Conservation (phyloP, 2,113 vertebrate genomes). For the Turnix velox region DNA sequence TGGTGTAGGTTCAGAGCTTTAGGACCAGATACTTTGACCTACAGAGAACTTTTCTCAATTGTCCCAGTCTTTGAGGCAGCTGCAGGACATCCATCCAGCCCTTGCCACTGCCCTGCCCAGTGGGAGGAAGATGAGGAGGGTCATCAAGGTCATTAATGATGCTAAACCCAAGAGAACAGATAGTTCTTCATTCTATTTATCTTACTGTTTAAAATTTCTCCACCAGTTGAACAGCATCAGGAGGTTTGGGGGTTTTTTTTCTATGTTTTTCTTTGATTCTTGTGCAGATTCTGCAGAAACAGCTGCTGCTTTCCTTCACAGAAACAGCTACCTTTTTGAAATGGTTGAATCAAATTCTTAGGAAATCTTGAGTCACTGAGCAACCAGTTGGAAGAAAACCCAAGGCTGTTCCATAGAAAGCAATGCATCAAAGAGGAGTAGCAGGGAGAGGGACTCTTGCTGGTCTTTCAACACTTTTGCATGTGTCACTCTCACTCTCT, state of each 20-base stretch:
- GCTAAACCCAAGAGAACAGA: neutral
- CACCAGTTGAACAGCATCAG: neutral
- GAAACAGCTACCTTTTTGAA: neutral
- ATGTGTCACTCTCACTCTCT: neutral
- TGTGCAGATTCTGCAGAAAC: neutral
- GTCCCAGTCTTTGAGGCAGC: neutral
- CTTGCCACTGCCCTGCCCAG: neutral
- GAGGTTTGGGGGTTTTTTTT: neutral
- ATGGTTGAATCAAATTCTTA: neutral
- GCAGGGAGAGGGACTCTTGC: neutral
- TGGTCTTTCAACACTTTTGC: neutral
- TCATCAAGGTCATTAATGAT: neutral
- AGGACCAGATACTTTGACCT: neutral
- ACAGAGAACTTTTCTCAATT: neutral
- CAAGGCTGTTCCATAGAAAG: neutral
- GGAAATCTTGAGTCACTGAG: neutral
- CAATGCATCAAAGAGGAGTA: neutral
- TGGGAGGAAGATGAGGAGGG: accelerated
- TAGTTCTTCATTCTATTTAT: neutral
- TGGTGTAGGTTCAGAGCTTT: neutral
- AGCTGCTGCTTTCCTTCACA: neutral
- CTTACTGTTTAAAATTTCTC: neutral
- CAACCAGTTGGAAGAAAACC: neutral
- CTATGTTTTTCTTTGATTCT: neutral
- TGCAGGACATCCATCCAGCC: neutral